A percentile compares a stretch with the other conserved stretches of the same genome.
These are phyloP conservation scores for Lysandra coridon DNA, from an alignment of 2,888 invertebrate genomes.

Conservation along the genomic window DNA sequence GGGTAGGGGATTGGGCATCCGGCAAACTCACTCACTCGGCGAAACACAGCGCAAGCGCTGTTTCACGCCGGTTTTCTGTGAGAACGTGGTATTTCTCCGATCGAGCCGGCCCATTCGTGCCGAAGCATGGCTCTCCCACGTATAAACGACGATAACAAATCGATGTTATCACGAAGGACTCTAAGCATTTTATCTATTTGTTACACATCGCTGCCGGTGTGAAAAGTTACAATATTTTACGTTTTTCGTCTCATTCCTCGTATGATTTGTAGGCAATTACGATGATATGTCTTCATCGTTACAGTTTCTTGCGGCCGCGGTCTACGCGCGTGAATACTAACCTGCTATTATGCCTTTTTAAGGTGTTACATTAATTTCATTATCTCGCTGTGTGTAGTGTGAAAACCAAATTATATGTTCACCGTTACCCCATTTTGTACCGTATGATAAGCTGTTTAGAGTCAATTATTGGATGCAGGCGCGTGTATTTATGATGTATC, in stretches of 20 bases:
- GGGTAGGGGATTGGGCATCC: no score
- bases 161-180: no score
- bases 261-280: conserved; percentile 32
- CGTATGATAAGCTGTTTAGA: background rate
- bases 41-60: no score
- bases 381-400: conserved; percentile 28
- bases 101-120: no score
- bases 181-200: conserved; percentile 11
- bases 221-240: conserved; percentile 24
- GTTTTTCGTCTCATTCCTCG: conserved; percentile 29
- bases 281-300: conserved; percentile 34
- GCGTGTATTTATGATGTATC: conserved; percentile 28
- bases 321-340: conserved; percentile 35
- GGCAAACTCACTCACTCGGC: no score
- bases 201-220: conserved; percentile 11
- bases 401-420: conserved; percentile 25
- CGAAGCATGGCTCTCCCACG: no score
- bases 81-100: no score
- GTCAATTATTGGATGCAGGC: background rate
- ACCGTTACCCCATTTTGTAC: background rate
- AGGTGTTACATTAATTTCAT: conserved; percentile 32
- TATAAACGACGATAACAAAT: no score
- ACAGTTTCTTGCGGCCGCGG: conserved; percentile 15
- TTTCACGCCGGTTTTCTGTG: no score
- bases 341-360: conserved; percentile 34